Base-by-base conservation (phyloP, 2,797 vertebrate genomes). In the Pseudopleuronectes americanus region DNA sequence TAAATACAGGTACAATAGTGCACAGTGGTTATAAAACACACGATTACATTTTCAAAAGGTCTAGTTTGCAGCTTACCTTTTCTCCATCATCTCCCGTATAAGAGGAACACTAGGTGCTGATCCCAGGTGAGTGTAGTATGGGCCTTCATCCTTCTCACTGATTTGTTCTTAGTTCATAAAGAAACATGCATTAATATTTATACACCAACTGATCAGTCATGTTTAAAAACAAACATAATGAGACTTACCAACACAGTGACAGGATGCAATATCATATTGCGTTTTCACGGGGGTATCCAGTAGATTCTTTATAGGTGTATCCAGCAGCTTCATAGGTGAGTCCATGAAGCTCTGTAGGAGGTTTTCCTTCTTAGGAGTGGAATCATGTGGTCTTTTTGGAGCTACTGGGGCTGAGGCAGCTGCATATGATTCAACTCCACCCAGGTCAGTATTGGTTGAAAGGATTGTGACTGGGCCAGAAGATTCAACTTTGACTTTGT, bases 111-210 rank as follows among this genome's bases (percentile, higher is more conserved):
- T 98, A 71, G 96, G 96, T 81, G 97, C 97, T 92, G 98, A 95
- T 89, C 98, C 98, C 90, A 99, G 93, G 87, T 99, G 98, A 83
- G 97, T 99, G 93, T 99, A 99, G 93, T 98, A 99, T 79, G 98
- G 98, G 70, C 97, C 98, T 95, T 99, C 98, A 86, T 99, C 98
- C 95, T 98, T 99, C 91, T 99, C 97, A 94, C 96, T 96, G 89
- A 99, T 97, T 97, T 99, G 97, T 87, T 99, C 98, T 99, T 92
- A 93, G 68, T 86, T 80, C 4, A 75, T 21, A 74, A 76, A 62
- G 10, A 24, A 69, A 47, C 14, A 17, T 16, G 43, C 9, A 45
- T 85, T 64, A 79, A 31, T 64, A 78, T 57, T 56, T 53, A 61
- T 3, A 77, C 2, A 38, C 8, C 19, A 66, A 45, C 9, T 38